Conservation (phyloP, 2,797 vertebrate genomes). For the Scarus forsteni region DNA sequence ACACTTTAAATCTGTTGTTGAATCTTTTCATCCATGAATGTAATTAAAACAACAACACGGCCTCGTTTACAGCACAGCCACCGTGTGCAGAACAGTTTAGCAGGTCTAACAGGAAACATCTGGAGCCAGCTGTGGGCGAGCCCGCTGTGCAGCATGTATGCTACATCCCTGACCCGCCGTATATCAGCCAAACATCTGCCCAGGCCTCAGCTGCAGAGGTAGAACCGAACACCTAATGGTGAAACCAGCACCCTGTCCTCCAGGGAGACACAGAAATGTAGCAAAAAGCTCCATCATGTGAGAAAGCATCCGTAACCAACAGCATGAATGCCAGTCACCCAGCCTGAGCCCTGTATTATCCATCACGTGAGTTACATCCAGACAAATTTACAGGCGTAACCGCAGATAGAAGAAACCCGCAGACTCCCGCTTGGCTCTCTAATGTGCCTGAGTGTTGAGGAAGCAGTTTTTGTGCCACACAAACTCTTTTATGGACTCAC, state of each 20-base stretch:
- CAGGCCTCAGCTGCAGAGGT: conserved; percentile 31
- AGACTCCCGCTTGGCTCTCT: conserved; percentile 34
- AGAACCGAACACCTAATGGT: conserved; percentile 37
- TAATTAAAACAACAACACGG: conserved; percentile 52
- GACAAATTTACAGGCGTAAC: conserved; percentile 41
- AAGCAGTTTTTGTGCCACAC: conserved; percentile 35
- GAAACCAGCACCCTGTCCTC: conserved; percentile 29
- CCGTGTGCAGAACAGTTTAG: conserved; percentile 34
- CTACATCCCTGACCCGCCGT: conserved; percentile 52
- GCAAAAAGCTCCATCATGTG: conserved; percentile 20
- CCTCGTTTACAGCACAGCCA: conserved; percentile 52
- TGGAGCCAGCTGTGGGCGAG: conserved; percentile 67
- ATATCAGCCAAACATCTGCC: conserved; percentile 68
- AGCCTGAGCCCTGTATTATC: conserved; percentile 30
- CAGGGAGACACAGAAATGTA: conserved; percentile 24
- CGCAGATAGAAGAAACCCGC: conserved; percentile 41
- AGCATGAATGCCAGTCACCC: conserved; percentile 14
- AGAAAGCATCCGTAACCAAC: conserved; percentile 19
- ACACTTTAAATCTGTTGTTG: not conserved
- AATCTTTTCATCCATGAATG: conserved; percentile 1
- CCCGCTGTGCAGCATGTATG: conserved; percentile 47
- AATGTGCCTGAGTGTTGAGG: conserved; percentile 12
- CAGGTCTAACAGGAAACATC: conserved; percentile 76
- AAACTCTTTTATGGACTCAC: conserved; percentile 24
- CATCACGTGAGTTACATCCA: conserved; percentile 32